phyloP scores from a whole-genome alignment of 2,888 invertebrate species.

The Monochamus alternatus region DNA sequence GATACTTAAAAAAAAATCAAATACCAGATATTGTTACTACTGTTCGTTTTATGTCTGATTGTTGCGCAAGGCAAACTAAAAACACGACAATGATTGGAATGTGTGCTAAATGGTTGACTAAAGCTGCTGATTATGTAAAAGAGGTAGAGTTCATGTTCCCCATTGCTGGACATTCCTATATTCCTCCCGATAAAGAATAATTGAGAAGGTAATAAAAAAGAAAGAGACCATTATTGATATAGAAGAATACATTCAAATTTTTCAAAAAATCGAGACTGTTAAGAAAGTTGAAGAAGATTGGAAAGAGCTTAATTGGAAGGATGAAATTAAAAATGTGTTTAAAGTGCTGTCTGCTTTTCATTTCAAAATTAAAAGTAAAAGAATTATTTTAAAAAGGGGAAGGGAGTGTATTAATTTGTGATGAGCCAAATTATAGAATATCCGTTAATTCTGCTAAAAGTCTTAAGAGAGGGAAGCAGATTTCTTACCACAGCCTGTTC shows the following conservation, averaged over 20 bases:
- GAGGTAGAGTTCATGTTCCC: conserved; percentile 18
- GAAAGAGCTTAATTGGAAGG: conserved; percentile 8
- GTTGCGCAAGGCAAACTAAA: conserved; percentile 22
- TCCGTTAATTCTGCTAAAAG: conserved; percentile 2
- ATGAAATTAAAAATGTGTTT: conserved; percentile 4
- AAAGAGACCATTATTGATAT: background rate
- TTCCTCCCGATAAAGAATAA: conserved; percentile 19
- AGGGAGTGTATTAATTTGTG: no score
- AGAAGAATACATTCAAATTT: conserved; percentile 1
- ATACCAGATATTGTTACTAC: background rate
- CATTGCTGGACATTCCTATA: conserved; percentile 20
- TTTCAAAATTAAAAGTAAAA: conserved; percentile 11
- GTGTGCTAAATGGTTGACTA: conserved; percentile 6
- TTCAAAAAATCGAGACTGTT: conserved; percentile 2
- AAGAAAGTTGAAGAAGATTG: conserved; percentile 11
- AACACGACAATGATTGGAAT: conserved; percentile 12
- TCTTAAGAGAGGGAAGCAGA: conserved; percentile 3
- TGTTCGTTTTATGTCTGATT: conserved; percentile 13
- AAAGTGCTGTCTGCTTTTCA: background rate
- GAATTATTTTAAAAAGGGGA: conserved; percentile 8
- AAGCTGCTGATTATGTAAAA: conserved; percentile 12
- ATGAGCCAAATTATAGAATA: conserved; percentile 13
- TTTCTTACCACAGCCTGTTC: conserved; percentile 6
- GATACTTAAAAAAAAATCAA: background rate
- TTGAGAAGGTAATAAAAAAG: conserved; percentile 16